Base-by-base conservation (phyloP, 2,113 vertebrate species). In the Gallinago undulata region DNA sequence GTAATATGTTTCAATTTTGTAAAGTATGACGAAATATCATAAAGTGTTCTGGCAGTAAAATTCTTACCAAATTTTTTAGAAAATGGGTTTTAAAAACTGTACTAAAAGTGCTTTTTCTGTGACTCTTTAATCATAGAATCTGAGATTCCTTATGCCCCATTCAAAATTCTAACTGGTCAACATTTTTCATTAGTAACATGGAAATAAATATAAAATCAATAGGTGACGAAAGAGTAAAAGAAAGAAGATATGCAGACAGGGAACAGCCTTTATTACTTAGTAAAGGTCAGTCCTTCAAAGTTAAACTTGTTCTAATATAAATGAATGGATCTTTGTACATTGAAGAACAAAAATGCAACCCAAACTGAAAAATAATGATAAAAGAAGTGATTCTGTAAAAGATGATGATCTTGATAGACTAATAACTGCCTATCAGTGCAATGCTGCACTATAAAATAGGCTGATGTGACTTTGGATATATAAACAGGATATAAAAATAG, bases 401-500 rank as follows among this genome's bases (percentile, higher is more conserved):
- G 28, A n/a, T 13, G 53, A 39, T 57, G 48, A 53, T 66, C 16
- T 69, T 69, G 47, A 24, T 43, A 64, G 51, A 76, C 24, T 35
- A 33, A 7, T 51, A 76, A 41, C 48, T 73, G 47, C 28, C 19
- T 74, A 0, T 68, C 31, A 84, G 39, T 72, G 51, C 51, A 72
- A 0, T 64, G 60, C 62, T 87, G 62, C 67, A 57, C 21, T 48
- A 68, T 56, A 84, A 81, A 75, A 55, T 24, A n/a, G 68, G 60
- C 10, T 94, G 56, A n/a, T 69, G 74, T 77, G 53, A 79, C 77
- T 74, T 60, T 68, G 45, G 50, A 33, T 76, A 30, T 73, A 73
- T 62, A 85, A 94, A 89, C 13, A 64, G 30, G 30, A 28, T 75
- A 24, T 43, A 87, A 89, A 89, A 93, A 47, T 62, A 79, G 19